Evolutionary conservation across 2,113 vertebrate genomes (phyloP).

Genomic region (Corythoichthys haematopterus): DNA sequence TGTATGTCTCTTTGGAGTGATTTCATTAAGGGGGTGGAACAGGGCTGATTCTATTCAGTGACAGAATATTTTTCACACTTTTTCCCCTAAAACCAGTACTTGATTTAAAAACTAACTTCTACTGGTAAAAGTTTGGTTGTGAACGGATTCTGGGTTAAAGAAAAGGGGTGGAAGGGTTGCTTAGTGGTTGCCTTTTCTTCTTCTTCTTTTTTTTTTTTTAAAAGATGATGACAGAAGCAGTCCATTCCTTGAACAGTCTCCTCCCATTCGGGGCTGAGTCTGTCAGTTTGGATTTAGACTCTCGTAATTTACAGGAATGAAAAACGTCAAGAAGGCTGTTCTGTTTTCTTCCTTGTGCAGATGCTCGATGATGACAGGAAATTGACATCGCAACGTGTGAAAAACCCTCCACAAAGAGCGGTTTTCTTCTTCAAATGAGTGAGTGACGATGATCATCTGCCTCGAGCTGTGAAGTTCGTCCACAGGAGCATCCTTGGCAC

Average conservation of each 20-base stretch:
- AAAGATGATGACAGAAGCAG: slow-evolving; percentile 55
- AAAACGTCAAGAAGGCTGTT: not conserved
- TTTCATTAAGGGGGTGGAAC: slow-evolving; percentile 21
- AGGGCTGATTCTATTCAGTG: slow-evolving; percentile 20
- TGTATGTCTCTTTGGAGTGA: slow-evolving; percentile 52
- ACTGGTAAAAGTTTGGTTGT: slow-evolving; percentile 18
- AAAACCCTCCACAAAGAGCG: slow-evolving; percentile 17
- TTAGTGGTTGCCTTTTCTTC: slow-evolving; percentile 7
- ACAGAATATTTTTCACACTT: slow-evolving; percentile 19
- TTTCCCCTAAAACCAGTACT: slow-evolving; percentile 19
- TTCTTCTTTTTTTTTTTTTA: not conserved
- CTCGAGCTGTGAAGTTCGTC: not conserved
- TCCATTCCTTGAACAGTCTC: slow-evolving; percentile 59
- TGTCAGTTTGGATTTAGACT: slow-evolving; percentile 34
- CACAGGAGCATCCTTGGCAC: not conserved
- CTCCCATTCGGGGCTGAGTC: slow-evolving; percentile 43
- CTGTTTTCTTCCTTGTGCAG: not conserved
- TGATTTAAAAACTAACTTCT: slow-evolving; percentile 43
- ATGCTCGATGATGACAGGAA: slow-evolving; percentile 36
- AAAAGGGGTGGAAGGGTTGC: slow-evolving; percentile 23
- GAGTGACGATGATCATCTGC: slow-evolving; percentile 9
- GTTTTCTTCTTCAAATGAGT: slow-evolving; percentile 15
- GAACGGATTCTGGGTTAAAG: slow-evolving; percentile 38
- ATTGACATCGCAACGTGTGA: slow-evolving; percentile 26
- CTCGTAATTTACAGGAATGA: slow-evolving; percentile 15